phyloP scores from a whole-genome alignment of 2,888 invertebrate species.

The Pasiphila rectangulata region DNA sequence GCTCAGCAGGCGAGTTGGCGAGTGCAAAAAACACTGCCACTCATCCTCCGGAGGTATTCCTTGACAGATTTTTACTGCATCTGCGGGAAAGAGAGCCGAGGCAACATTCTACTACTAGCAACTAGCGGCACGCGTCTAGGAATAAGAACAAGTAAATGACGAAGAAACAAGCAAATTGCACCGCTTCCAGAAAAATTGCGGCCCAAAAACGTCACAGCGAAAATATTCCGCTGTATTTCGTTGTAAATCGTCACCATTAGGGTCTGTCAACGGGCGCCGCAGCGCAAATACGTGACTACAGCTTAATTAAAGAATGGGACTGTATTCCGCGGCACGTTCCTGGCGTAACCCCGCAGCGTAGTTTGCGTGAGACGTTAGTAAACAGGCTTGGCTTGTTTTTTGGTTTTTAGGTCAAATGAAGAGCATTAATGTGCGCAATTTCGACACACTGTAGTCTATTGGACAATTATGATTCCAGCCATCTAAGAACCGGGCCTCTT shows the following conservation, averaged over 20 bases:
- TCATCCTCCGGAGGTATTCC: no score
- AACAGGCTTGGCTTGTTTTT: background rate
- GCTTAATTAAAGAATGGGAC: conserved; percentile 24
- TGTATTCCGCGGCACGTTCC: conserved; percentile 16
- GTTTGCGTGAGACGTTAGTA: background rate
- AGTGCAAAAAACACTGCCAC: no score
- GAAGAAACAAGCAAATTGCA: background rate
- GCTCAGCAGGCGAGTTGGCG: no score
- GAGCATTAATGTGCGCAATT: no score
- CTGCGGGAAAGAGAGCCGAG: no score
- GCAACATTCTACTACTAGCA: no score
- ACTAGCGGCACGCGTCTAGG: no score
- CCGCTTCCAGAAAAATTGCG: background rate
- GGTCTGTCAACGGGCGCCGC: conserved; percentile 10
- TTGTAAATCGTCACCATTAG: conserved; percentile 7
- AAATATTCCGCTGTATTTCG: conserved; percentile 3
- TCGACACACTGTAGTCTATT: no score
- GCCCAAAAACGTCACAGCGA: background rate
- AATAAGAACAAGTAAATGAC: no score
- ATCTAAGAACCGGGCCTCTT: no score
- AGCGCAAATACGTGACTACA: conserved; percentile 23
- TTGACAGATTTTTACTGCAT: no score
- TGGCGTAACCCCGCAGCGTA: background rate
- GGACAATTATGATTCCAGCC: no score
- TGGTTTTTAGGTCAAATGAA: background rate